A percentile compares a stretch with the other conserved stretches of the same genome.
These are phyloP conservation scores for Tryphoninae sp. DNA, from an alignment of 2,888 invertebrate genomes.

Conservation along the genomic window DNA sequence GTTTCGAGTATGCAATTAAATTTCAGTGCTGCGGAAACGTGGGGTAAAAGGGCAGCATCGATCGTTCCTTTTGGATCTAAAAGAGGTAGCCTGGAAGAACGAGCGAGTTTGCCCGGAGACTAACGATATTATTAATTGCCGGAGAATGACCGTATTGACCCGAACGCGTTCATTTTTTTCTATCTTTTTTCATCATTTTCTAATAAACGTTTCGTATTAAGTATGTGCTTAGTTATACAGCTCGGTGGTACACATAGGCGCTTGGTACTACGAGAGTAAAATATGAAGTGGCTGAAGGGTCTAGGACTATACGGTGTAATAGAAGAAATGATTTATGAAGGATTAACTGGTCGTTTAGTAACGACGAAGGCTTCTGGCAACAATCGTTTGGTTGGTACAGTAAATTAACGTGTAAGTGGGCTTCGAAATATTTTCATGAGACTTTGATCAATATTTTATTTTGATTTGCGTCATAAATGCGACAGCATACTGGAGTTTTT, in stretches of 20 bases:
- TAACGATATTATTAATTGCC: constrained; percentile 43
- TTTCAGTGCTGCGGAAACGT: constrained; percentile 32
- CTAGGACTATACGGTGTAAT: constrained; percentile 40
- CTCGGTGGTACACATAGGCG: background rate
- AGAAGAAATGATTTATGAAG: constrained; percentile 59
- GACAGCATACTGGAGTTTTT: background rate
- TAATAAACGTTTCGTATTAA: background rate
- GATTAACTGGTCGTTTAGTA: constrained; percentile 53
- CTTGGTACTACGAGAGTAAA: constrained; percentile 21
- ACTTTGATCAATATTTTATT: background rate
- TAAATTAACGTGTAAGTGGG: constrained; percentile 41
- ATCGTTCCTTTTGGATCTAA: background rate
- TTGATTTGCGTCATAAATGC: constrained; percentile 11
- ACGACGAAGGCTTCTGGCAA: constrained; percentile 39
- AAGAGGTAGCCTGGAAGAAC: background rate
- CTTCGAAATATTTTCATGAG: background rate
- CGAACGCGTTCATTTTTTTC: background rate
- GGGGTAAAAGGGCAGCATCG: background rate
- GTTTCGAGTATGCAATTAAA: constrained; percentile 59
- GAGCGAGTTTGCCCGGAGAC: background rate
- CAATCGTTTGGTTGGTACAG: constrained; percentile 46
- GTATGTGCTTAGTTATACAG: constrained; percentile 34
- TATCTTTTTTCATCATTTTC: constrained; percentile 5
- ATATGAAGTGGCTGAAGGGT: constrained; percentile 41
- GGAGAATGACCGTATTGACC: constrained; percentile 38